Conservation (phyloP, 2,797 vertebrate species). For the Manis pentadactyla region DNA sequence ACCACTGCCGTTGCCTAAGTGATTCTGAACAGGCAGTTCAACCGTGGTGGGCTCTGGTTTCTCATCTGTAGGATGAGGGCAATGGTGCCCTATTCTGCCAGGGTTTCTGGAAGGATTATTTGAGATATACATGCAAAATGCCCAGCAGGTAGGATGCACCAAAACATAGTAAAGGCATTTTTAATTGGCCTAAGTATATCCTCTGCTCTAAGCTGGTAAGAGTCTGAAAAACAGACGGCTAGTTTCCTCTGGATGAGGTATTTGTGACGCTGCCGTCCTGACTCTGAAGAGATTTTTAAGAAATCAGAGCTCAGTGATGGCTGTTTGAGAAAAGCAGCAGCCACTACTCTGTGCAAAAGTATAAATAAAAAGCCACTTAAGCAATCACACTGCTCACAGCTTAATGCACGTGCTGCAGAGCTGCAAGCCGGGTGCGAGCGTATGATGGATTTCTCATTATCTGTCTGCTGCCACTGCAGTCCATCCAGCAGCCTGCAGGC, state of each 20-base stretch:
- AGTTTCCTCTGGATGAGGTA: background rate
- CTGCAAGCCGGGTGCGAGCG: accelerated
- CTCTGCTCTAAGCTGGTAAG: conserved; percentile 1
- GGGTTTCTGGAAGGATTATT: background rate
- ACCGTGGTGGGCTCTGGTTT: background rate
- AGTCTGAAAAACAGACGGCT: background rate
- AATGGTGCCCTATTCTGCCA: background rate
- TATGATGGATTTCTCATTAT: conserved; percentile 76
- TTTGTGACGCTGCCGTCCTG: conserved; percentile 26
- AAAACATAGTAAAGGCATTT: background rate
- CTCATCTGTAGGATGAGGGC: background rate
- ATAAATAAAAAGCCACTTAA: conserved; percentile 80
- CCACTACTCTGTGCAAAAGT: conserved; percentile 15
- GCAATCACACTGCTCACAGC: conserved; percentile 74
- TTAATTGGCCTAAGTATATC: background rate
- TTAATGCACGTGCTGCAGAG: conserved; percentile 35
- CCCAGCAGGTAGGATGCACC: background rate
- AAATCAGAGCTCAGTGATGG: conserved; percentile 53
- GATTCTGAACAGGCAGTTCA: background rate
- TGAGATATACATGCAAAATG: background rate
- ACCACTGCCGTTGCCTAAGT: background rate
- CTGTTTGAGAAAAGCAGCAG: conserved; percentile 48
- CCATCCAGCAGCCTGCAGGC: conserved; percentile 25
- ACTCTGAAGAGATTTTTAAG: conserved; percentile 39
- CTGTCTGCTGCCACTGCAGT: conserved; percentile 16